Conservation (phyloP, 2,797 vertebrate species). For the Rhodeus uyekii region DNA sequence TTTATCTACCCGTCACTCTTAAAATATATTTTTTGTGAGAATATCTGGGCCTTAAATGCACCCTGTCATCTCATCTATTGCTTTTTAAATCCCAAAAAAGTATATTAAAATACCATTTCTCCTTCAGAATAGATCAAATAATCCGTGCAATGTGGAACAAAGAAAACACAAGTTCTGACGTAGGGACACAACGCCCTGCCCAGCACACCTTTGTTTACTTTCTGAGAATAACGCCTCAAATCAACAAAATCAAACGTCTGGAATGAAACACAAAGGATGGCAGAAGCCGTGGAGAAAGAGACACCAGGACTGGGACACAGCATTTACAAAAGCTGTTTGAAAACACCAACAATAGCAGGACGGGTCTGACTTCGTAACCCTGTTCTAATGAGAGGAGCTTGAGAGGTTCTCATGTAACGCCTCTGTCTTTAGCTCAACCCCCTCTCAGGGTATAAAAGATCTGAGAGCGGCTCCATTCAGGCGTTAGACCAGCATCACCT, state of each 20-base stretch:
- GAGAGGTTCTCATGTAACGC: constrained; percentile 54
- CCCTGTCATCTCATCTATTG: neutral
- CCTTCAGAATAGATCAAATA: constrained; percentile 6
- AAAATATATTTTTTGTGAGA: neutral
- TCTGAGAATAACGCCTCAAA: neutral
- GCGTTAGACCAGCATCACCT: constrained; percentile 56
- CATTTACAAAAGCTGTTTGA: constrained; percentile 50
- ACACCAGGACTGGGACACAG: neutral
- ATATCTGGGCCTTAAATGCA: neutral
- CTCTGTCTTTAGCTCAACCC: constrained; percentile 52
- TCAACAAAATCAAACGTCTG: neutral
- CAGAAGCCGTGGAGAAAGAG: neutral
- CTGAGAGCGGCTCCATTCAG: constrained; percentile 40
- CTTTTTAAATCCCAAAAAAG: neutral
- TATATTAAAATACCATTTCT: neutral
- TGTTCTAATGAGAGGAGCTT: constrained; percentile 62
- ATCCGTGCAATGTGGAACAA: neutral
- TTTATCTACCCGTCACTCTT: no score
- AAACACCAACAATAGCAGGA: constrained; percentile 57
- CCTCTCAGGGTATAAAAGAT: constrained; percentile 62
- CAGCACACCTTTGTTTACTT: neutral
- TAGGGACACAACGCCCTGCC: constrained; percentile 16
- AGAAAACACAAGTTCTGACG: neutral
- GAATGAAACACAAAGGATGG: neutral
- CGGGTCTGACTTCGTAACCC: constrained; percentile 56